These are phyloP conservation scores for Drosophila funebris DNA, from an alignment of 1,140 invertebrate genomes.

Conservation along the genomic window DNA sequence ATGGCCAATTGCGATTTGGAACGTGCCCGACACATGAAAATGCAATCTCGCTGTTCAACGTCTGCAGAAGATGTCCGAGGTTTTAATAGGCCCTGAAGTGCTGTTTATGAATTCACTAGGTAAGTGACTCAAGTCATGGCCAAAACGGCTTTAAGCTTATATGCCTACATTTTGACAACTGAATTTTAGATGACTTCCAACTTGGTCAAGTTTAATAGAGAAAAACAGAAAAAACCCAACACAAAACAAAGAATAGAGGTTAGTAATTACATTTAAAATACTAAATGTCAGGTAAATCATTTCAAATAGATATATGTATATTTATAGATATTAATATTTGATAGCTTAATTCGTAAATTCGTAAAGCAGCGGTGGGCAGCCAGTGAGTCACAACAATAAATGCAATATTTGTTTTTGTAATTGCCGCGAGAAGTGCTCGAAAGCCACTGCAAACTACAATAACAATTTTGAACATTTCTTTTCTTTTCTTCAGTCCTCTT, in stretches of 20 bases:
- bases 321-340: too few relatives aligned
- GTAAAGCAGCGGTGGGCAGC: too few relatives aligned
- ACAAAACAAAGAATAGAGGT: background rate
- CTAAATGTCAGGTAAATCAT: too few relatives aligned
- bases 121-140: constrained; percentile 6
- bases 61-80: background rate
- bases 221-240: background rate
- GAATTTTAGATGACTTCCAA: background rate
- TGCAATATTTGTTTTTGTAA: too few relatives aligned
- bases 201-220: background rate
- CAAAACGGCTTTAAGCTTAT: background rate
- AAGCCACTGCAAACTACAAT: too few relatives aligned
- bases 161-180: background rate
- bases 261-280: too few relatives aligned
- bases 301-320: too few relatives aligned
- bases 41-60: constrained; percentile 18
- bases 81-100: constrained; percentile 21
- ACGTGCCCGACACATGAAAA: constrained; percentile 40
- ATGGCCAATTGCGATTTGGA: constrained; percentile 37
- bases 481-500: too few relatives aligned
- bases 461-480: too few relatives aligned
- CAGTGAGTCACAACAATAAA: too few relatives aligned
- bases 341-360: too few relatives aligned
- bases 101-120: background rate
- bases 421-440: too few relatives aligned